phyloP scores from a whole-genome alignment of 1,140 invertebrate genomes.

The Polypedilum pembai region DNA sequence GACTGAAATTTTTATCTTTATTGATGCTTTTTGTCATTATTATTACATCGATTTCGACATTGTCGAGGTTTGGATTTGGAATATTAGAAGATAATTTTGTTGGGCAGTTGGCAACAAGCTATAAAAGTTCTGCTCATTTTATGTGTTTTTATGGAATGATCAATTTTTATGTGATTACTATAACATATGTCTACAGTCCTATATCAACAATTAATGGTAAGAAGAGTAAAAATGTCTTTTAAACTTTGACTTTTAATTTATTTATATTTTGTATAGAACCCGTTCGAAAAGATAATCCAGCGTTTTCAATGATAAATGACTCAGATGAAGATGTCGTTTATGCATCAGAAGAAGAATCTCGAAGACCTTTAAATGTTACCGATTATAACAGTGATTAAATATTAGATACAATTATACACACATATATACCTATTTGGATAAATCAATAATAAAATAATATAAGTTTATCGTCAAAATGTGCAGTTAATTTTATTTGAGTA shows the following conservation, averaged over 20 bases:
- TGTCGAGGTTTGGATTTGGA: constrained; percentile 76
- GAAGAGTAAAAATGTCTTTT: background rate
- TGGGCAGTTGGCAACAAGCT: constrained; percentile 73
- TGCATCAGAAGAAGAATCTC: constrained; percentile 82
- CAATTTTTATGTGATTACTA: constrained; percentile 89
- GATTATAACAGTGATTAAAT: constrained; percentile 61
- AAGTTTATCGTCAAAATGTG: too few species aligned
- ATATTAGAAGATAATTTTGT: constrained; percentile 91
- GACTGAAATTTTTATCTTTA: constrained; percentile 83
- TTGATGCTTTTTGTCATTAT: constrained; percentile 75
- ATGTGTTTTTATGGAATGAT: constrained; percentile 92
- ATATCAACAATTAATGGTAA: constrained; percentile 38
- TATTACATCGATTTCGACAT: constrained; percentile 70
- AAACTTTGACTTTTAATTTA: constrained; percentile 28
- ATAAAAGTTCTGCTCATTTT: constrained; percentile 85
- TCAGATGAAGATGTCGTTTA: constrained; percentile 96
- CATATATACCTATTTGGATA: too few species aligned
- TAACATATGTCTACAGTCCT: constrained; percentile 92
- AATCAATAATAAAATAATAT: too few species aligned
- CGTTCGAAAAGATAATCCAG: constrained; percentile 93
- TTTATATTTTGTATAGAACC: constrained; percentile 56
- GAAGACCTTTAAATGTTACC: constrained; percentile 61
- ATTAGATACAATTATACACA: too few species aligned
- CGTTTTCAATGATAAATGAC: constrained; percentile 97
- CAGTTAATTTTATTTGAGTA: too few species aligned